Conservation (phyloP, 2,797 vertebrate genomes). For the Cryptoprocta ferox region DNA sequence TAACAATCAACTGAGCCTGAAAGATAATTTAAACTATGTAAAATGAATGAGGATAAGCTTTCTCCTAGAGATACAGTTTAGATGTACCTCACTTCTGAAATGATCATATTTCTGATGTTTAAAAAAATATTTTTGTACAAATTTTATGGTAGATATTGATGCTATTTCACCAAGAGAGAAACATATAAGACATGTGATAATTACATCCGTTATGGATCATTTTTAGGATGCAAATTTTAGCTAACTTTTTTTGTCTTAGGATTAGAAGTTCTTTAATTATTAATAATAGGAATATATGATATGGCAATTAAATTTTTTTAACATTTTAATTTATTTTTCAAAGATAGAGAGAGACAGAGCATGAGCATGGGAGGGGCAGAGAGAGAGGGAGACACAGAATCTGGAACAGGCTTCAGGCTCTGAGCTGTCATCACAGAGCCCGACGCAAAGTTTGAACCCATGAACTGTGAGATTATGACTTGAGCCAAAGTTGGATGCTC, state of each 20-base stretch:
- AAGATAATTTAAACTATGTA: neutral
- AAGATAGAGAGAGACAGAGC: no score
- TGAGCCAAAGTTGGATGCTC: no score
- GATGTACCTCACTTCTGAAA: neutral
- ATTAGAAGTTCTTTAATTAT: neutral
- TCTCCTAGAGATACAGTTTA: neutral
- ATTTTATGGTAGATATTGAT: neutral
- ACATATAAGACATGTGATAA: neutral
- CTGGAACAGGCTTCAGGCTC: no score
- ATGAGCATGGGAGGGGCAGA: no score
- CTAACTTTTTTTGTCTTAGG: neutral
- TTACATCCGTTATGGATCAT: neutral
- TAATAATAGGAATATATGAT: neutral
- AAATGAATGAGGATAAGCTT: neutral
- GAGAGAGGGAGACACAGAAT: no score
- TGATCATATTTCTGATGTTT: neutral
- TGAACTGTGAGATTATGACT: no score
- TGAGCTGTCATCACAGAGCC: no score
- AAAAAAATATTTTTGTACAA: neutral
- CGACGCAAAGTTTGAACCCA: rapidly evolving
- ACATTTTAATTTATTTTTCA: no score
- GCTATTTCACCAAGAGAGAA: neutral
- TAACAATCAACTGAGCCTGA: conserved; percentile 6
- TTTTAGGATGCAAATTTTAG: neutral
- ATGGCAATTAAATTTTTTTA: neutral